A percentile compares a stretch with the other conserved stretches of the same genome.
Conservation (phyloP, 2,797 vertebrate genomes). For the Syngnathus acus region DNA sequence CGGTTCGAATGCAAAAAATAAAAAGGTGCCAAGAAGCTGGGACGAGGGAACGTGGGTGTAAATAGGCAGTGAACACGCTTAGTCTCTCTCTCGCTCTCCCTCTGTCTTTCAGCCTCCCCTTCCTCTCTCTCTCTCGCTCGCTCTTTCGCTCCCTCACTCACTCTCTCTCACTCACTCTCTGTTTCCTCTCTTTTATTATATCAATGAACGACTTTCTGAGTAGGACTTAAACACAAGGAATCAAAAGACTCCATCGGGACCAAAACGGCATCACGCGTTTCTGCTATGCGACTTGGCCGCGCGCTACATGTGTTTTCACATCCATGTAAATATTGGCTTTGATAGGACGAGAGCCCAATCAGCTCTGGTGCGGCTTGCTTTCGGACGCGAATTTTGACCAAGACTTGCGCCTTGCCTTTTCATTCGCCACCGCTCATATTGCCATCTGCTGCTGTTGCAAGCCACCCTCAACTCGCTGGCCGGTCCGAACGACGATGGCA, state of each 20-base stretch:
- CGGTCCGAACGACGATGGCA: constrained; percentile 84
- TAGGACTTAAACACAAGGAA: constrained; percentile 69
- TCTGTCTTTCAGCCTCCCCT: constrained; percentile 45
- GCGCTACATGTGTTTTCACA: constrained; percentile 69
- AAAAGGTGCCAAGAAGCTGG: constrained; percentile 76
- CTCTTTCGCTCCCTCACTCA: constrained; percentile 25
- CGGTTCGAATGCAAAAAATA: constrained; percentile 80
- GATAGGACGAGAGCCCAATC: constrained; percentile 61
- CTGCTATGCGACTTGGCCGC: constrained; percentile 67
- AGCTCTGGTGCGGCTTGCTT: constrained; percentile 54
- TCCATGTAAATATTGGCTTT: constrained; percentile 70
- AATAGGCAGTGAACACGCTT: constrained; percentile 71
- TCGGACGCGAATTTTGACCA: constrained; percentile 58
- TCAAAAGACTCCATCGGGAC: constrained; percentile 68
- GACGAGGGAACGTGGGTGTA: constrained; percentile 75
- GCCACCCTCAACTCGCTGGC: constrained; percentile 60
- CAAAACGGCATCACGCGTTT: constrained; percentile 54
- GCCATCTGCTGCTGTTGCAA: constrained; percentile 42
- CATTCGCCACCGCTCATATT: constrained; percentile 21
- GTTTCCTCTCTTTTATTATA: constrained; percentile 60
- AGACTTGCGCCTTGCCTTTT: constrained; percentile 46
- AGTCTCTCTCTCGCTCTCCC: constrained; percentile 50
- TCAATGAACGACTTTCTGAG: constrained; percentile 73
- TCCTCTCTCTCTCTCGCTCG: constrained; percentile 51
- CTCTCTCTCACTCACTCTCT: constrained; percentile 24